Evolutionary conservation across 2,888 invertebrate genomes (phyloP).

Genomic region (Chaetoderma sp.): DNA sequence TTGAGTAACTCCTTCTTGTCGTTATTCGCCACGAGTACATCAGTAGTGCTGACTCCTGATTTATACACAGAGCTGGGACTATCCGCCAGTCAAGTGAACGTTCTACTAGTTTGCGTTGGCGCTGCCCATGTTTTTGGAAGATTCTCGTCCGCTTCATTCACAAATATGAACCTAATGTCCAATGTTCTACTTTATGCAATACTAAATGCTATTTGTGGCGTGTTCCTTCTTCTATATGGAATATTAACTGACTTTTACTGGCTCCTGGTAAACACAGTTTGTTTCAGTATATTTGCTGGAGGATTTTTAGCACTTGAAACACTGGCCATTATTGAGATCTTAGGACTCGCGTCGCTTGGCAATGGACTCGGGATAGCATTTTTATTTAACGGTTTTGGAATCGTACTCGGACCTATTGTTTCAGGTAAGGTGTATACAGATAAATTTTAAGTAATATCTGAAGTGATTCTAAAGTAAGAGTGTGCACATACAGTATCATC

Average conservation of each 20-base stretch:
- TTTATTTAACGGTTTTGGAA: conserved; percentile 1
- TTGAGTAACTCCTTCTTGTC: background rate
- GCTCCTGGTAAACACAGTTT: background rate
- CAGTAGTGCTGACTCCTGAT: background rate
- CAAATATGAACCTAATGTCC: background rate
- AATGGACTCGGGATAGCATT: background rate
- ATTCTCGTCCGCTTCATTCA: background rate
- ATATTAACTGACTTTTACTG: background rate
- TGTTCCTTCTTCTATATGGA: background rate
- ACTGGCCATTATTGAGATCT: background rate
- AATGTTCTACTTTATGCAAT: background rate
- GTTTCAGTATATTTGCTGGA: background rate
- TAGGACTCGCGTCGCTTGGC: background rate
- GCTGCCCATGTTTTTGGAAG: background rate
- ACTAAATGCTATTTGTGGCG: background rate
- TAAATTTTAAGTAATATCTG: no score
- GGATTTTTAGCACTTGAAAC: background rate
- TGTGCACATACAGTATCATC: no score
- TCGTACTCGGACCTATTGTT: conserved; percentile 1
- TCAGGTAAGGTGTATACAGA: conserved; percentile 3
- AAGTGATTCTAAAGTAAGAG: no score
- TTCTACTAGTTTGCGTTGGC: background rate
- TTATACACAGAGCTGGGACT: background rate
- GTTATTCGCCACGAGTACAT: background rate
- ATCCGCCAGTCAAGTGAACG: background rate